These are phyloP conservation scores for Patiria miniata DNA, from an alignment of 35 echinoderm and acorn worm species.

Conservation along the genomic window DNA sequence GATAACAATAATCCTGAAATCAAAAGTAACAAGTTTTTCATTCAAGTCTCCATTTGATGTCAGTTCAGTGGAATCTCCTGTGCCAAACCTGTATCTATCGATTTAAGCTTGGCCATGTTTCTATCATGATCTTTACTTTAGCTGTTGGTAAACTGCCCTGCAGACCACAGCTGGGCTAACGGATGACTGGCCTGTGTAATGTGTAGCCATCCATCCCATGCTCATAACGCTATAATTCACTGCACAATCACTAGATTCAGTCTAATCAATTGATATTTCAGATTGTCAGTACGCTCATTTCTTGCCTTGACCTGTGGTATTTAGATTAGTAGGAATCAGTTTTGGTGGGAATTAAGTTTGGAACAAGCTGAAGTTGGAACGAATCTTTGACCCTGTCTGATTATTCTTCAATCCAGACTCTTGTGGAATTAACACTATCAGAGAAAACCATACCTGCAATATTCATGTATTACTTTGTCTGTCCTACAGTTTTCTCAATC, in stretches of 20 bases:
- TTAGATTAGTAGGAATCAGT: neutral
- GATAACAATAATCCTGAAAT: neutral
- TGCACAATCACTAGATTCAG: constrained; percentile 3
- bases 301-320: neutral
- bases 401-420: neutral
- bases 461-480: too few relatives aligned
- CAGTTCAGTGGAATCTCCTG: neutral
- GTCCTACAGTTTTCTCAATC: too few relatives aligned
- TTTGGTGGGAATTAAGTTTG: neutral
- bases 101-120: neutral
- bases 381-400: neutral
- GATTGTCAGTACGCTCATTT: neutral
- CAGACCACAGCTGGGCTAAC: neutral
- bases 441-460: neutral
- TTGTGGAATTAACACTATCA: neutral
- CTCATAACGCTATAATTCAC: neutral
- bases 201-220: neutral
- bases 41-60: neutral
- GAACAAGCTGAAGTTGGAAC: neutral
- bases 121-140: neutral
- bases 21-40: neutral
- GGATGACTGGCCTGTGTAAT: neutral
- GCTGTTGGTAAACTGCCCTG: neutral
- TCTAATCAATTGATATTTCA: constrained; percentile 21
- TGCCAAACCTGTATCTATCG: neutral